Base-by-base conservation (phyloP, 2,888 invertebrate species). In the Drosophila cognata region DNA sequence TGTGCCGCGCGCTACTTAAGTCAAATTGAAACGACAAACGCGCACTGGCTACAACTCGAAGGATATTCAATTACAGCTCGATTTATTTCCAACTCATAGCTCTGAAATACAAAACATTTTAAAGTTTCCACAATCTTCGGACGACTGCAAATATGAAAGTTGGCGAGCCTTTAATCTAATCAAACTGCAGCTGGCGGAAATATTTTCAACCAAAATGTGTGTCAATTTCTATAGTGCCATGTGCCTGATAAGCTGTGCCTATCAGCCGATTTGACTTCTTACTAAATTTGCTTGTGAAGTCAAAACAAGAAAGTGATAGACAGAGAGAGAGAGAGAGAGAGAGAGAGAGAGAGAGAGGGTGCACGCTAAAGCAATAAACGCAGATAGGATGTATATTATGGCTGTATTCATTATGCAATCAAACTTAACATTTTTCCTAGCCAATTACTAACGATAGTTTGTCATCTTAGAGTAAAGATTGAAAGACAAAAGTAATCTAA, bases 21-120 rank as follows among this genome's bases (percentile, higher is more conserved):
- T 58, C 79, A 87, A 89, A 89, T 90, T 82, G 82, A 90, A 89
- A 82, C 71, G 83, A 76, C 83, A 85, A 81, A 74, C 68, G 68
- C 81, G 75, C 81, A 82, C 65, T 66, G 55, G 71, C 61, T 68
- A 31, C 65, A 75, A 51, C 55, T 61, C 53, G 38, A 13, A 28
- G 11, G 6, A 28, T 31, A 29, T 25, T 25, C 38, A 65, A n/a
- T 43, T 36, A 25, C 4, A 28, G n/a, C 43, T 16, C 4, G 38
- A 61, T 50, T 46, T 58, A 66, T 66, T 66, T 66, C 58, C 16
- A 6, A 8, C 16, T 33, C 10, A 10, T 4, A 18, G 6, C n/a
- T n/a, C 5, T 51, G 4, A 7, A 21, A 28, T 18, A 13, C 1
- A 46, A 18, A 18, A 29, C 2, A 16, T 11, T n/a, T 11, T 1